These are phyloP conservation scores for Tipula helvola DNA, from an alignment of 2,888 invertebrate species.

Conservation along the genomic window DNA sequence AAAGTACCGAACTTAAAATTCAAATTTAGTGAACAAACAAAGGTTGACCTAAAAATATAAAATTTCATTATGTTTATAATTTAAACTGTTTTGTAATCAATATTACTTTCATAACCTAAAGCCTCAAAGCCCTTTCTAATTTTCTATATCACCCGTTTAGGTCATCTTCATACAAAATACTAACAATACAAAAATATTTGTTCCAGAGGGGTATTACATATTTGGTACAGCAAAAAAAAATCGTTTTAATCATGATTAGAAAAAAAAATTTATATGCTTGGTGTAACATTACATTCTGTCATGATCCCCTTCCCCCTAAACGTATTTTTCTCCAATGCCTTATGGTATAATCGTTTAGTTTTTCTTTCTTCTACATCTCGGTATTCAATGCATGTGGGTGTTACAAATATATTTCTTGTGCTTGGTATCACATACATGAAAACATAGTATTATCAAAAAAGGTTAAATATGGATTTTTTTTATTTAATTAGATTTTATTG, in stretches of 20 bases:
- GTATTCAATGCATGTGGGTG: not conserved
- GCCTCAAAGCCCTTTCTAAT: not conserved
- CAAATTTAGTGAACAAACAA: too few relatives aligned
- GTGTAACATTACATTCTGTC: not conserved
- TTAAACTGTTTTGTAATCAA: not conserved
- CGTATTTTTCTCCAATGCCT: not conserved
- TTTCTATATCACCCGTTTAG: not conserved
- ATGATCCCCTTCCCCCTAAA: not conserved
- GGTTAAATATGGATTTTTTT: not conserved
- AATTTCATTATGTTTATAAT: not conserved
- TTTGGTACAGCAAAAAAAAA: not conserved
- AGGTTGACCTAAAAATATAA: too few relatives aligned
- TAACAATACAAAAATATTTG: not conserved
- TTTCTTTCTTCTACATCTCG: not conserved
- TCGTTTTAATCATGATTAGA: not conserved
- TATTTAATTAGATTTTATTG: constrained; percentile 4
- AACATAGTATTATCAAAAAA: not conserved
- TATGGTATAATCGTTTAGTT: not conserved
- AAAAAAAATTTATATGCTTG: not conserved
- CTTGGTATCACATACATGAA: not conserved
- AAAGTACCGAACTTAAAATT: too few relatives aligned
- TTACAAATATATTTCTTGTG: not conserved
- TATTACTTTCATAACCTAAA: not conserved
- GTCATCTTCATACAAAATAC: not conserved
- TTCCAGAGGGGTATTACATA: not conserved